Conservation (phyloP, 1,140 invertebrate genomes). For the Hermatobates lingyangjiaoensis region DNA sequence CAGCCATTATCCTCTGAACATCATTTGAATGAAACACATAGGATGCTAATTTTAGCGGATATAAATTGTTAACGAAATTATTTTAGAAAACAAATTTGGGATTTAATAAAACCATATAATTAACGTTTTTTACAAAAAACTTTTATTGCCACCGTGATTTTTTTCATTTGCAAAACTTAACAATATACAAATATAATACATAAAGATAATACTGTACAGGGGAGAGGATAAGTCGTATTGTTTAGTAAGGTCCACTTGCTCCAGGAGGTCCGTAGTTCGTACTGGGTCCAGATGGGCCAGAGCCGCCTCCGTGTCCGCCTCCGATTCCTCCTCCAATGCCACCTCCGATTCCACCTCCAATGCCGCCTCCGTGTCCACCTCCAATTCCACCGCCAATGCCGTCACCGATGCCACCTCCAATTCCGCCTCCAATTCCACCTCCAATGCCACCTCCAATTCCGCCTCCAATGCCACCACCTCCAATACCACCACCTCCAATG, state of each 20-base stretch:
- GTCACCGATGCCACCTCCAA: constrained; percentile 23
- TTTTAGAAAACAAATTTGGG: too few relatives aligned
- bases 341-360: constrained; percentile 22
- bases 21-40: too few relatives aligned
- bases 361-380: constrained; percentile 19
- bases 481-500: neutral
- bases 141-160: constrained; percentile 1
- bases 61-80: too few relatives aligned
- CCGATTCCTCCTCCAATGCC: constrained; percentile 20
- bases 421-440: neutral
- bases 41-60: too few relatives aligned
- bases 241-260: constrained; percentile 22
- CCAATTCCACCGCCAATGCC: constrained; percentile 23
- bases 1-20: too few relatives aligned
- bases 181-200: constrained; percentile 1
- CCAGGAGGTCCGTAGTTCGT: constrained; percentile 1
- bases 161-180: neutral
- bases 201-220: neutral
- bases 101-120: too few relatives aligned
- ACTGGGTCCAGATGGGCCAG: constrained; percentile 10
- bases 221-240: neutral
- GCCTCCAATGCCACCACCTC: neutral
- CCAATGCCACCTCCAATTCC: neutral
- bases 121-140: neutral
- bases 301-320: constrained; percentile 26